Conservation (phyloP, 2,113 vertebrate species). For the Hypanus sabinus region DNA sequence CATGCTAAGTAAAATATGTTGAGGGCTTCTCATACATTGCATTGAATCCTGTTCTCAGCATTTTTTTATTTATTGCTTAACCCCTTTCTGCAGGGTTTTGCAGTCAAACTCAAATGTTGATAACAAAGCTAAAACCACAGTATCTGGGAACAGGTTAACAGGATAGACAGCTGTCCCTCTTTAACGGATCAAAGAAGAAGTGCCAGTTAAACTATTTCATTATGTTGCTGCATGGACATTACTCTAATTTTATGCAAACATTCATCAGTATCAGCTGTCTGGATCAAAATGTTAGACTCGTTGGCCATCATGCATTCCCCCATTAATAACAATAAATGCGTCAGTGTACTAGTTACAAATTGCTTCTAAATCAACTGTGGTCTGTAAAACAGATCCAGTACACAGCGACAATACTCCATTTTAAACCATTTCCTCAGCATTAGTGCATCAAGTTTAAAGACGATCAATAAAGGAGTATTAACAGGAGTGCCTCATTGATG, state of each 20-base stretch:
- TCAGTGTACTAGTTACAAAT: neutral
- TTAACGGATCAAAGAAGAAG: neutral
- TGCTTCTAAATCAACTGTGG: neutral
- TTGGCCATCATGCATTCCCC: neutral
- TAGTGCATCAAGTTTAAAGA: neutral
- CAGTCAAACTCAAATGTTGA: neutral
- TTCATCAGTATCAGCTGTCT: neutral
- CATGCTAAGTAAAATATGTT: neutral
- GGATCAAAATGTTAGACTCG: neutral
- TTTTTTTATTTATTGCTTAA: no score
- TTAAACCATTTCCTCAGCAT: slow-evolving; percentile 23
- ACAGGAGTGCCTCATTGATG: slow-evolving; percentile 11
- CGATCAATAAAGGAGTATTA: slow-evolving; percentile 29
- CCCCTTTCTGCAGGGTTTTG: neutral
- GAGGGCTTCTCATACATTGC: neutral
- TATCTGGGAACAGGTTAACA: neutral
- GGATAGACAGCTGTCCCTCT: neutral
- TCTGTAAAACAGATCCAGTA: neutral
- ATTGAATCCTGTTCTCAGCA: neutral
- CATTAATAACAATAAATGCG: slow-evolving; percentile 5
- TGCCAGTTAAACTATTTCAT: neutral
- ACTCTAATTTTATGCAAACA: slow-evolving; percentile 9
- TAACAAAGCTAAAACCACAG: neutral
- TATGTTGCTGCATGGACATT: neutral
- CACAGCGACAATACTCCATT: neutral